phyloP scores from a whole-genome alignment of 2,113 vertebrate genomes.

The Sitta europaea region DNA sequence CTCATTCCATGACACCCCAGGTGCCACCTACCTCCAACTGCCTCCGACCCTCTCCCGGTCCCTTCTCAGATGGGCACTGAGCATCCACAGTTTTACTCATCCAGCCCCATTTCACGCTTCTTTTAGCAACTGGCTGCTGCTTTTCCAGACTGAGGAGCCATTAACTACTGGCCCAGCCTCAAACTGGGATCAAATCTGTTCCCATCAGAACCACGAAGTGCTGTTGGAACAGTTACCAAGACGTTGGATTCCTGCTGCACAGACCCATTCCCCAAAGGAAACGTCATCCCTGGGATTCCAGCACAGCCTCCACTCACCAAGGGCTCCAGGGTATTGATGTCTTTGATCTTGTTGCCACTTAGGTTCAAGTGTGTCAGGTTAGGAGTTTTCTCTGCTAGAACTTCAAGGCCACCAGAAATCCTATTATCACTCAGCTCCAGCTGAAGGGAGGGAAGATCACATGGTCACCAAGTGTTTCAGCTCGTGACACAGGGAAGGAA shows the following conservation, averaged over 20 bases:
- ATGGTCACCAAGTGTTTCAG: neutral
- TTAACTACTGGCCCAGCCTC: slow-evolving; percentile 55
- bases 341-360: slow-evolving; percentile 84
- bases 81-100: slow-evolving; percentile 44
- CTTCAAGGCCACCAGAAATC: slow-evolving; percentile 78
- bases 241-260: slow-evolving; percentile 9
- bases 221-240: slow-evolving; percentile 57
- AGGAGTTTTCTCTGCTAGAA: slow-evolving; percentile 79
- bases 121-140: slow-evolving; percentile 53
- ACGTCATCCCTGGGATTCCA: neutral
- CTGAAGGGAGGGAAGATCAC: slow-evolving; percentile 49
- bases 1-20: slow-evolving; percentile 31
- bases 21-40: slow-evolving; percentile 55
- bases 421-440: slow-evolving; percentile 83
- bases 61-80: slow-evolving; percentile 48
- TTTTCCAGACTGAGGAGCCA: slow-evolving; percentile 55
- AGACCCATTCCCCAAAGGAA: neutral
- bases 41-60: neutral
- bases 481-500: neutral
- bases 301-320: slow-evolving; percentile 73
- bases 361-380: slow-evolving; percentile 84
- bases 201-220: slow-evolving; percentile 54
- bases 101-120: slow-evolving; percentile 43
- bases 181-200: slow-evolving; percentile 32
- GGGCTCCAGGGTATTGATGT: slow-evolving; percentile 78